These are phyloP conservation scores for Rhinoptilus africanus DNA, from an alignment of 2,113 vertebrate species.

Conservation along the genomic window DNA sequence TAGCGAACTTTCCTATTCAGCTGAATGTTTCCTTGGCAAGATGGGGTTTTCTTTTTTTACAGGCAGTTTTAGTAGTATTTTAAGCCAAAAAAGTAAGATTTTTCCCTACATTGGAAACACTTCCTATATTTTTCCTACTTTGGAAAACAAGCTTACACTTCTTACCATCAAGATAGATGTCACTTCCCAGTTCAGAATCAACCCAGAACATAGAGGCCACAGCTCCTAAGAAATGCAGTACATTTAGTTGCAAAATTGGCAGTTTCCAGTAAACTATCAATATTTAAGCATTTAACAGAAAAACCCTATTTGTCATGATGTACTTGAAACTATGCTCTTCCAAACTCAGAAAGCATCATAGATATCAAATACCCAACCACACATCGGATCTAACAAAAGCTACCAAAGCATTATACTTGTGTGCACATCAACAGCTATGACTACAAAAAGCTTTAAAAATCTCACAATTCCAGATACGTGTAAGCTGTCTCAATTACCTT, in stretches of 20 bases:
- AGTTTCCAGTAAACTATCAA: background rate
- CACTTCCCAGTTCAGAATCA: constrained; percentile 93
- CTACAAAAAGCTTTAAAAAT: background rate
- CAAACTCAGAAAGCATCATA: background rate
- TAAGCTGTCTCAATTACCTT: background rate
- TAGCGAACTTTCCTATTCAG: background rate
- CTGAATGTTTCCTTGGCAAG: background rate
- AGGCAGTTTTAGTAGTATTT: background rate
- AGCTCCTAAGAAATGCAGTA: constrained; percentile 76
- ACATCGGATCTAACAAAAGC: background rate
- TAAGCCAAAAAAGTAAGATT: background rate
- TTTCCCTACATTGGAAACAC: background rate
- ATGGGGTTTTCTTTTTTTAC: background rate
- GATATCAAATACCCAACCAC: background rate
- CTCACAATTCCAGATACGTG: background rate
- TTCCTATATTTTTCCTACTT: background rate
- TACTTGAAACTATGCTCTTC: background rate
- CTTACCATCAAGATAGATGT: constrained; percentile 97
- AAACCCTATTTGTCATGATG: background rate
- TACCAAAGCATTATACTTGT: background rate
- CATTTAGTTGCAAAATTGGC: background rate
- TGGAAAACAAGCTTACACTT: background rate
- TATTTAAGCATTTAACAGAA: background rate
- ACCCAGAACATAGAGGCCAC: constrained; percentile 99
- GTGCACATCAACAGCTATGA: background rate